Conservation (phyloP, 2,113 vertebrate genomes). For the Dinomys branickii region DNA sequence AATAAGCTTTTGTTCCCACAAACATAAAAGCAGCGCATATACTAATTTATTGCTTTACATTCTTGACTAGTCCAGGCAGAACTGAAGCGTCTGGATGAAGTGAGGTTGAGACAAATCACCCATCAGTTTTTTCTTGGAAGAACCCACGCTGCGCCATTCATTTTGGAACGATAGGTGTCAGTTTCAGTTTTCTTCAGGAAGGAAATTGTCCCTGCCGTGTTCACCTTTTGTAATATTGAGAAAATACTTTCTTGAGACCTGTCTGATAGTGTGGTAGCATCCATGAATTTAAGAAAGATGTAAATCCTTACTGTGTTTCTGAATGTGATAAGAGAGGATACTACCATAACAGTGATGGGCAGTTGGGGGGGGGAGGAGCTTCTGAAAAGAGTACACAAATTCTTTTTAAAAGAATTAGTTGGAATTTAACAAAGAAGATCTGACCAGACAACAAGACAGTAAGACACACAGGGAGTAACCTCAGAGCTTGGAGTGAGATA, state of each 20-base stretch:
- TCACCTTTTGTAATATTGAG: neutral
- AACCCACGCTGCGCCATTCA: neutral
- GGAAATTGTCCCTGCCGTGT: neutral
- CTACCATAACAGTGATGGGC: neutral
- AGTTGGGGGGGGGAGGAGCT: neutral
- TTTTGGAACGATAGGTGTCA: neutral
- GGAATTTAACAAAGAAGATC: neutral
- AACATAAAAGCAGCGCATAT: neutral
- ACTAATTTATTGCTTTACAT: slow-evolving; percentile 22
- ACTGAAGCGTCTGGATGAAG: neutral
- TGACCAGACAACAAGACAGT: neutral
- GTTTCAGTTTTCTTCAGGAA: neutral
- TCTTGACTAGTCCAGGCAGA: neutral
- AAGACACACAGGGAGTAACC: neutral
- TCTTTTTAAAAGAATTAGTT: no score
- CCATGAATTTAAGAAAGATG: neutral
- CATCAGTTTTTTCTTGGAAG: neutral
- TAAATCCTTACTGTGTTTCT: slow-evolving; percentile 14
- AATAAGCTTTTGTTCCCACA: neutral
- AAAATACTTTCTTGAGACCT: neutral
- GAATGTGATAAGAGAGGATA: neutral
- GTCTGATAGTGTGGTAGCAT: neutral
- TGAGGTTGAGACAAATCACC: neutral
- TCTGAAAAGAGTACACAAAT: neutral
- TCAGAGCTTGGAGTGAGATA: neutral